A percentile compares a stretch with the other conserved stretches of the same genome.
phyloP scores from a whole-genome alignment of 2,797 vertebrate species.

The Pangasius mekongensis region DNA sequence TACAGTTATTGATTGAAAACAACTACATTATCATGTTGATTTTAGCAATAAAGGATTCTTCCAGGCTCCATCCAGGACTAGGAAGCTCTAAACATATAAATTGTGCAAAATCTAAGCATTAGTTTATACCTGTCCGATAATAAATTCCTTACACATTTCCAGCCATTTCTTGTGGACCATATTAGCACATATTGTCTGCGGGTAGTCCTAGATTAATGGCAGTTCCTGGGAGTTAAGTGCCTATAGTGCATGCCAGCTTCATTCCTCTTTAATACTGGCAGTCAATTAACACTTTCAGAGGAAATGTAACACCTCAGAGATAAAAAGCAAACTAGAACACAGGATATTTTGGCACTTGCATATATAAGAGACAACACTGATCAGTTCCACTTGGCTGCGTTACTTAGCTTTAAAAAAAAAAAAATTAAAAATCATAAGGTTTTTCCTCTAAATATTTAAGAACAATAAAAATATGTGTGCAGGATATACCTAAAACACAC shows the following conservation, averaged over 20 bases:
- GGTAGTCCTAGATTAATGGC: conserved; percentile 44
- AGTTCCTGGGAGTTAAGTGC: conserved; percentile 49
- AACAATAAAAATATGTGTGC: neutral
- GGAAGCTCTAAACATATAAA: neutral
- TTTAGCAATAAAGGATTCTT: neutral
- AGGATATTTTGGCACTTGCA: conserved; percentile 42
- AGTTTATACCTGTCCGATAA: conserved; percentile 5
- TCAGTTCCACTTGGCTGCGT: conserved; percentile 37
- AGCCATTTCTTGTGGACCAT: conserved; percentile 1
- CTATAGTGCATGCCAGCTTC: conserved; percentile 41
- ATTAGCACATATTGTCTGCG: conserved; percentile 37
- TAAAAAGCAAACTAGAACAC: conserved; percentile 57
- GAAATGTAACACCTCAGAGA: conserved; percentile 64
- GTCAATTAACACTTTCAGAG: conserved; percentile 60
- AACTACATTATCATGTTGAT: neutral
- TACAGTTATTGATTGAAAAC: neutral
- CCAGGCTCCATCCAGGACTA: neutral
- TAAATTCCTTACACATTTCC: conserved; percentile 19
- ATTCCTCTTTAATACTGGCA: conserved; percentile 54
- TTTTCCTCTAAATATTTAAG: neutral
- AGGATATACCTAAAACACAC: conserved; percentile 61
- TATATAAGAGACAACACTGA: conserved; percentile 20
- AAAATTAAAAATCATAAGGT: neutral
- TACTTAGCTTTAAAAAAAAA: conserved; percentile 15
- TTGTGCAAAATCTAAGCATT: neutral